Percentiles rank a stretch among this genome's conserved stretches.
These are phyloP conservation scores for Meloidogyne exigua DNA, from an alignment of 1,140 invertebrate genomes.

Conservation along the genomic window DNA sequence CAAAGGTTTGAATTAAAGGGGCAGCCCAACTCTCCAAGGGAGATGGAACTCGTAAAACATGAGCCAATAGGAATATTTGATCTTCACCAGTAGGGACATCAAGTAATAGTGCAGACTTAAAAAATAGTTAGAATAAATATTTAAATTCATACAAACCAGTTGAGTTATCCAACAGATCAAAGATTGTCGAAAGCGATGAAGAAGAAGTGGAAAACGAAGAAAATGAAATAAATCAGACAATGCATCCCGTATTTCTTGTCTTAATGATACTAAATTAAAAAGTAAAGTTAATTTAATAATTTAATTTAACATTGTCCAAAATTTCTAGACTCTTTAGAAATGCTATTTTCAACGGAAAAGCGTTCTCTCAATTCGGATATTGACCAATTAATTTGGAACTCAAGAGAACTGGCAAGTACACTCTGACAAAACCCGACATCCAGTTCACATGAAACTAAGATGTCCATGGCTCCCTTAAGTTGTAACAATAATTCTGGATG, in stretches of 20 bases:
- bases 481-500: slow-evolving; percentile 34
- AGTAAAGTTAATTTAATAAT: neutral
- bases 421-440: slow-evolving; percentile 39
- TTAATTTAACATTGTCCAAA: slow-evolving; percentile 26
- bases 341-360: slow-evolving; percentile 40
- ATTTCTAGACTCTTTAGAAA: slow-evolving; percentile 24
- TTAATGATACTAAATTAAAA: neutral
- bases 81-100: slow-evolving; percentile 42
- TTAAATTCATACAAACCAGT: slow-evolving; percentile 25
- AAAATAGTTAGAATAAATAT: slow-evolving; percentile 4
- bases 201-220: slow-evolving; percentile 48
- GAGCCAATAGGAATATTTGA: slow-evolving; percentile 44
- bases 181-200: slow-evolving; percentile 38
- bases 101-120: slow-evolving; percentile 36
- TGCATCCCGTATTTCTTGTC: slow-evolving; percentile 30
- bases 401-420: slow-evolving; percentile 37
- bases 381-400: slow-evolving; percentile 48
- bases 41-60: slow-evolving; percentile 40
- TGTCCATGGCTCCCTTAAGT: slow-evolving; percentile 35
- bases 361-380: slow-evolving; percentile 37
- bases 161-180: slow-evolving; percentile 41
- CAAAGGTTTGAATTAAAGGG: slow-evolving; percentile 46
- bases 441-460: slow-evolving; percentile 32
- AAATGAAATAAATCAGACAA: slow-evolving; percentile 49
- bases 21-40: slow-evolving; percentile 36